phyloP scores from a whole-genome alignment of 2,797 vertebrate genomes.

The Girardinus metallicus region DNA sequence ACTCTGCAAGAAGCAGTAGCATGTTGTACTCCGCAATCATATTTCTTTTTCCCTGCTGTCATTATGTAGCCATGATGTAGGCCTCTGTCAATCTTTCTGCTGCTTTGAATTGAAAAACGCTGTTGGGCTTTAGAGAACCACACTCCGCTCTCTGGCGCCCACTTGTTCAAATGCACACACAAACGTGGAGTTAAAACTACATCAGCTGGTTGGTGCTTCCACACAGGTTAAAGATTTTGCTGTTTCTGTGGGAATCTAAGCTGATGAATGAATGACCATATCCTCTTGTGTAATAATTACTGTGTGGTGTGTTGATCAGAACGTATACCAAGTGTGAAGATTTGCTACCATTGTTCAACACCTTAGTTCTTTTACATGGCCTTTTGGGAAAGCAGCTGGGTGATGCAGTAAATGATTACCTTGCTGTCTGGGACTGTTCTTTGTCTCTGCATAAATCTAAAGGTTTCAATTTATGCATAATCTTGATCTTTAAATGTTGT shows the following conservation, averaged over 20 bases:
- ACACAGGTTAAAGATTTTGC: conserved; percentile 15
- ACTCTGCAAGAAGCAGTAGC: conserved; percentile 27
- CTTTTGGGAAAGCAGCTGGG: conserved; percentile 50
- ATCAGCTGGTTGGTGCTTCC: conserved; percentile 52
- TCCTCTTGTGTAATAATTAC: conserved; percentile 29
- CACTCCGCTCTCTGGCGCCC: conserved; percentile 29
- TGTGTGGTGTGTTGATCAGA: conserved; percentile 14
- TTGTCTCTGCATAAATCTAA: conserved; percentile 19
- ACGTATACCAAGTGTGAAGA: conserved; percentile 19
- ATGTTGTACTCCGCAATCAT: conserved; percentile 31
- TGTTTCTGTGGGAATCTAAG: conserved; percentile 10
- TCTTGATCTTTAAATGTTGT: neutral
- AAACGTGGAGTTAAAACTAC: conserved; percentile 38
- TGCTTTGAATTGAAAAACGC: conserved; percentile 77
- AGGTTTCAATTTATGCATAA: neutral
- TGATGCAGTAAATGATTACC: conserved; percentile 49
- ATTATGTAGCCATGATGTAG: conserved; percentile 33
- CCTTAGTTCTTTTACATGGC: conserved; percentile 58
- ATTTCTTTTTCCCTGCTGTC: conserved; percentile 25
- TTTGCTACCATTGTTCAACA: conserved; percentile 28
- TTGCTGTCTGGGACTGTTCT: conserved; percentile 28
- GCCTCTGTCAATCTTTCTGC: conserved; percentile 68
- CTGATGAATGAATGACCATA: conserved; percentile 43
- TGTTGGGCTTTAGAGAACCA: conserved; percentile 70
- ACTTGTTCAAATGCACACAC: conserved; percentile 12